Conservation (phyloP, 1,140 invertebrate genomes). For the Micrasema minimum region DNA sequence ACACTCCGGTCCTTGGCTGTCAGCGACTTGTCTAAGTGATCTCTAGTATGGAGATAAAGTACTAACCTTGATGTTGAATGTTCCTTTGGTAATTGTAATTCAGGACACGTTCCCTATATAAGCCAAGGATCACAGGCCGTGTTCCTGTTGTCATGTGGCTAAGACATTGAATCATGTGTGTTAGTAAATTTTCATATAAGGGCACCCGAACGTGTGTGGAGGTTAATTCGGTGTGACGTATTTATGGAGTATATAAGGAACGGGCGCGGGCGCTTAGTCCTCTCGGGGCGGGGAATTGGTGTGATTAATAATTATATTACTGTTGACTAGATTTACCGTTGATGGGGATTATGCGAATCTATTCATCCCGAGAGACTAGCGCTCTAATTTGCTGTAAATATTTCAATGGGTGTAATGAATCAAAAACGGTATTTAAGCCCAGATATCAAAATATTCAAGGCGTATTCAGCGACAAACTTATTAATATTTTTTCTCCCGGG, state of each 20-base stretch:
- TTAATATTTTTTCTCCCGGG: neutral
- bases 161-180: conserved; percentile 37
- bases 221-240: conserved; percentile 28
- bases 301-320: conserved; percentile 30
- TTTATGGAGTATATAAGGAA: conserved; percentile 20
- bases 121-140: conserved; percentile 43
- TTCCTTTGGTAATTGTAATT: conserved; percentile 49
- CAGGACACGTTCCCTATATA: conserved; percentile 46
- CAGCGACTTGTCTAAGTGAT: conserved; percentile 50
- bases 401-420: too few relatives aligned
- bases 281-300: neutral
- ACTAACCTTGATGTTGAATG: conserved; percentile 29
- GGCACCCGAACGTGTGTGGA: conserved; percentile 25
- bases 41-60: conserved; percentile 43
- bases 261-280: neutral
- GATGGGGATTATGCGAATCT: conserved; percentile 20
- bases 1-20: conserved; percentile 39
- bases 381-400: too few relatives aligned
- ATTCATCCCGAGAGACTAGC: too few relatives aligned
- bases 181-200: conserved; percentile 36
- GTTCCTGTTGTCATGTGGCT: conserved; percentile 37
- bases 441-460: too few relatives aligned
- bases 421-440: too few relatives aligned
- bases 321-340: conserved; percentile 8
- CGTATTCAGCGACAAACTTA: too few relatives aligned